A percentile compares a stretch with the other conserved stretches of the same genome.
Evolutionary conservation across 2,113 vertebrate species (phyloP).

Genomic region (Ceuthmochares aereus): DNA sequence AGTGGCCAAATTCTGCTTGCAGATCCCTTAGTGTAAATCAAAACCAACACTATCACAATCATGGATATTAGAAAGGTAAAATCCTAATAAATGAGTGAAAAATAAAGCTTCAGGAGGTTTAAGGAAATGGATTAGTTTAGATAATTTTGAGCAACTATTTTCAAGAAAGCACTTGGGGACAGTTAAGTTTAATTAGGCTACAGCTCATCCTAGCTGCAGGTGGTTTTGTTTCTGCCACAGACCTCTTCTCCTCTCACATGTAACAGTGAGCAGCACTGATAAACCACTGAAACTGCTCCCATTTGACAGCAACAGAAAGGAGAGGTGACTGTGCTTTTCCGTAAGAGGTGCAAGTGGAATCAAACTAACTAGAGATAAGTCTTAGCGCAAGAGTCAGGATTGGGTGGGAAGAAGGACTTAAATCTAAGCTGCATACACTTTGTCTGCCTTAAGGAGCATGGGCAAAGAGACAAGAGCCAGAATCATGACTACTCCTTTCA

Average conservation of each 20-base stretch:
- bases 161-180: conserved; percentile 24
- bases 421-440: accelerated
- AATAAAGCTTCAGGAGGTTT: not conserved
- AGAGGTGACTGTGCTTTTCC: not conserved
- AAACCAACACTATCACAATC: not conserved
- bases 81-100: not conserved
- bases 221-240: not conserved
- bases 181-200: conserved; percentile 53
- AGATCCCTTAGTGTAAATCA: not conserved
- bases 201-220: not conserved
- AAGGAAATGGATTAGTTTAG: conserved; percentile 21
- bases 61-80: not conserved
- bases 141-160: conserved; percentile 32
- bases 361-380: not conserved
- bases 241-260: not conserved
- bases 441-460: not conserved
- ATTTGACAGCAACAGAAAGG: not conserved
- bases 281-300: not conserved
- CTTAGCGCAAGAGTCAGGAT: not conserved
- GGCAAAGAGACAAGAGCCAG: not conserved
- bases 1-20: not conserved
- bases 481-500: not conserved
- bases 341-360: not conserved
- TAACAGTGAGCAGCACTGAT: not conserved
- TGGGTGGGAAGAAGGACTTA: not conserved